phyloP scores from a whole-genome alignment of 2,113 vertebrate genomes.

The Todiramphus saurophagus region DNA sequence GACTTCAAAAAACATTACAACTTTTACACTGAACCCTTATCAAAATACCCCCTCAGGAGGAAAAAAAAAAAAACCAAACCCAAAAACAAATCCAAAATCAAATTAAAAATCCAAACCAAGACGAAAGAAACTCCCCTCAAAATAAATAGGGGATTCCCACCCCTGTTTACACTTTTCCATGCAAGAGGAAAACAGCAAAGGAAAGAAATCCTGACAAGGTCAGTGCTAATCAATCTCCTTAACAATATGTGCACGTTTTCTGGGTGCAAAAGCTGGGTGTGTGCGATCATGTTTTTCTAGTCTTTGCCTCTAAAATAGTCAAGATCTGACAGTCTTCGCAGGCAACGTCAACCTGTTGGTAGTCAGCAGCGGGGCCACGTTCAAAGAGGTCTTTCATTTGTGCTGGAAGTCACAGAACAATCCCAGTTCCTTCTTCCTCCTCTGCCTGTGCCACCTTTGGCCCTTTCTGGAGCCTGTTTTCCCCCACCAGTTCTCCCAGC shows the following conservation, averaged over 20 bases:
- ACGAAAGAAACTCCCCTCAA: background rate
- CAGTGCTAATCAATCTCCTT: background rate
- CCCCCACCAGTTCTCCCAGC: background rate
- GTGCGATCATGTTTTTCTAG: background rate
- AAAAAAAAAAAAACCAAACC: fast-evolving
- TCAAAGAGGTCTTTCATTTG: background rate
- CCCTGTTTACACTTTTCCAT: background rate
- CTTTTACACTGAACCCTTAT: background rate
- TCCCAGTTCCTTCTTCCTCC: background rate
- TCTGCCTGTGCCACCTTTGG: background rate
- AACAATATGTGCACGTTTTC: background rate
- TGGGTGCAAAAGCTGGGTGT: background rate
- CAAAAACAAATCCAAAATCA: too few relatives aligned
- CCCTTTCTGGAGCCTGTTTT: background rate
- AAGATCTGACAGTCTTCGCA: background rate
- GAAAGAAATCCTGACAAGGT: background rate
- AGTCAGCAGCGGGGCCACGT: background rate
- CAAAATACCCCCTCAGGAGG: background rate
- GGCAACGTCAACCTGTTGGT: background rate
- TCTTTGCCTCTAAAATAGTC: background rate
- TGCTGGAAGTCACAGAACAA: background rate
- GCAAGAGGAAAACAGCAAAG: background rate
- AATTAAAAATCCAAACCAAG: background rate
- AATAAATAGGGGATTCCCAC: background rate
- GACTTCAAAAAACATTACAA: background rate